Evolutionary conservation across 2,888 invertebrate genomes (phyloP).

Genomic region (Torymus auratus): DNA sequence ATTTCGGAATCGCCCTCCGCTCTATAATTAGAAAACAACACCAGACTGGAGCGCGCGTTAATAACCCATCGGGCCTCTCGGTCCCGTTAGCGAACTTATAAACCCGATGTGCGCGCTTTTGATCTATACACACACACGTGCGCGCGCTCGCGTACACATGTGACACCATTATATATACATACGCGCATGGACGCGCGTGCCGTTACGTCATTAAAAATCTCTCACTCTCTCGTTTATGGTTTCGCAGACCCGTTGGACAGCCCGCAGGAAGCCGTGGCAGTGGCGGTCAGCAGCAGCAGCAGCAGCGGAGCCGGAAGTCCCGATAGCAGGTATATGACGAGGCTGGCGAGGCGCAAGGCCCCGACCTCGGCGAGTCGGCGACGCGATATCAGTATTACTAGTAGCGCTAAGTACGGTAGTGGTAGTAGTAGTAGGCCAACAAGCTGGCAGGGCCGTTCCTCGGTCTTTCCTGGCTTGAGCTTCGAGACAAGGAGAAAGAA

Average conservation of each 20-base stretch:
- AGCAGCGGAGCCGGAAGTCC: conserved; percentile 34
- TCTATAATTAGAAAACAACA: conserved; percentile 37
- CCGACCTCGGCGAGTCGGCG: conserved; percentile 30
- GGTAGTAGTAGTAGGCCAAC: conserved; percentile 31
- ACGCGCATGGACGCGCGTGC: conserved; percentile 3
- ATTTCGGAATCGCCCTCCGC: too few relatives aligned
- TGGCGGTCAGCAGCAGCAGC: conserved; percentile 49
- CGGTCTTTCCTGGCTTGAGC: conserved; percentile 36
- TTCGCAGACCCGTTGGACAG: conserved; percentile 63
- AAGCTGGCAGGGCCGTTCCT: conserved; percentile 8
- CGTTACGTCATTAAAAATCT: conserved; percentile 55
- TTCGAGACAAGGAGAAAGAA: conserved; percentile 45
- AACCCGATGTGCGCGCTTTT: conserved; percentile 6
- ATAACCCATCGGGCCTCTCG: conserved; percentile 8
- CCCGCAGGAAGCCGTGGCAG: conserved; percentile 57
- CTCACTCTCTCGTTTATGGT: conserved; percentile 54
- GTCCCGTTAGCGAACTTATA: conserved; percentile 41
- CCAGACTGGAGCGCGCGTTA: background rate
- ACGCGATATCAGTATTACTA: conserved; percentile 57
- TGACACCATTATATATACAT: conserved; percentile 9
- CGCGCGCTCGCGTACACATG: background rate
- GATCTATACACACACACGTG: too few relatives aligned
- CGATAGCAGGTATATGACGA: conserved; percentile 73
- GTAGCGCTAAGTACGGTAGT: conserved; percentile 47
- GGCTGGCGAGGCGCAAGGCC: conserved; percentile 49